These are phyloP conservation scores for Drosophila littoralis DNA, from an alignment of 1,140 invertebrate genomes.

Conservation along the genomic window DNA sequence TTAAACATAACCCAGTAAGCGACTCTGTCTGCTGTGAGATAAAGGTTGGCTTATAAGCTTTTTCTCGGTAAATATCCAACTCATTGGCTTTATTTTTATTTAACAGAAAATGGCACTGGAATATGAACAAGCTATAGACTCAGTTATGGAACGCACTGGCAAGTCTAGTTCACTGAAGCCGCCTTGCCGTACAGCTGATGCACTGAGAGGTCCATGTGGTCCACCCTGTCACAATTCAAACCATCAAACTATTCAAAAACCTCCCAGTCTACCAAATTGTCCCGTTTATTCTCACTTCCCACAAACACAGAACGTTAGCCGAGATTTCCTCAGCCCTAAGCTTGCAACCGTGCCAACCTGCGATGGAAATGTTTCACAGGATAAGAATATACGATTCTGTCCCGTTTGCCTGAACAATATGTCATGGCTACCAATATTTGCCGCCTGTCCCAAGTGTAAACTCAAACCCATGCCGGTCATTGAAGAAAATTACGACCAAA, in stretches of 20 bases:
- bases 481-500: slow-evolving; percentile 34
- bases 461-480: slow-evolving; percentile 58
- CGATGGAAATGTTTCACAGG: background rate
- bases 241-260: background rate
- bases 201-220: background rate
- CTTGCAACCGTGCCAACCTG: slow-evolving; percentile 22
- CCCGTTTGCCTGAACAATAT: slow-evolving; percentile 65
- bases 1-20: slow-evolving; percentile 20
- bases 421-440: slow-evolving; percentile 69
- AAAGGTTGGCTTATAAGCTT: slow-evolving; percentile 30
- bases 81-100: no score
- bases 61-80: background rate
- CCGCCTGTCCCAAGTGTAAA: slow-evolving; percentile 63
- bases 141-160: slow-evolving; percentile 28
- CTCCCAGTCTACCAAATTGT: background rate
- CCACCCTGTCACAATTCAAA: slow-evolving; percentile 30
- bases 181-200: background rate
- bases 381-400: slow-evolving; percentile 44
- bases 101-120: slow-evolving; percentile 56
- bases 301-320: no score
- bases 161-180: background rate
- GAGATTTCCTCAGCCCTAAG: background rate
- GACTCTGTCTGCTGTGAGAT: slow-evolving; percentile 47
- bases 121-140: slow-evolving; percentile 50
- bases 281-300: no score